phyloP scores from a whole-genome alignment of 2,113 vertebrate species.

The Tragulus kanchil region DNA sequence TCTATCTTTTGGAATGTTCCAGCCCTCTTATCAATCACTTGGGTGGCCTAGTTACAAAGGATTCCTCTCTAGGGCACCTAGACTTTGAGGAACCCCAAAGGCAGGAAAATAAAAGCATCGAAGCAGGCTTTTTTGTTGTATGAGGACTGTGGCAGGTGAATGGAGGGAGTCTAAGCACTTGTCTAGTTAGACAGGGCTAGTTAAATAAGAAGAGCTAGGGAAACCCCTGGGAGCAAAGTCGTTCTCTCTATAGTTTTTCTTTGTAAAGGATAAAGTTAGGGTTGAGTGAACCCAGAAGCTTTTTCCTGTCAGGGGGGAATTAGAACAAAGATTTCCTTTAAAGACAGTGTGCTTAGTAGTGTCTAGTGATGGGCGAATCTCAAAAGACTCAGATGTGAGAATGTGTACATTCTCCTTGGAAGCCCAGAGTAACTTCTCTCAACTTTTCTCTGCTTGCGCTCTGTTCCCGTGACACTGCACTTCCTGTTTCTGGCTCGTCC shows the following conservation, averaged over 20 bases:
- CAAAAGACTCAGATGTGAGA: slow-evolving; percentile 66
- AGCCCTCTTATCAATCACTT: slow-evolving; percentile 62
- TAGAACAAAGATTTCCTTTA: slow-evolving; percentile 81
- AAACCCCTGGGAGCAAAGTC: slow-evolving; percentile 64
- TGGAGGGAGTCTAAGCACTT: slow-evolving; percentile 47
- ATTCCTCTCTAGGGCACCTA: slow-evolving; percentile 67
- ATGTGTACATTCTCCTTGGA: background rate
- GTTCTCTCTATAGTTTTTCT: slow-evolving; percentile 76
- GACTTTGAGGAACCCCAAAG: slow-evolving; percentile 77
- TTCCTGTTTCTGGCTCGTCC: slow-evolving; percentile 62
- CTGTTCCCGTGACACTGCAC: slow-evolving; percentile 58
- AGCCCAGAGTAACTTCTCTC: slow-evolving; percentile 63
- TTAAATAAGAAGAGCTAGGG: slow-evolving; percentile 66
- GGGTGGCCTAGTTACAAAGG: slow-evolving; percentile 69
- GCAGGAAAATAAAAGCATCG: slow-evolving; percentile 71
- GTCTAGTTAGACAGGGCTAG: slow-evolving; percentile 58
- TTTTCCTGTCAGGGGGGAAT: slow-evolving; percentile 76
- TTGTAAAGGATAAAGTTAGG: slow-evolving; percentile 79
- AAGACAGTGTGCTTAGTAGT: slow-evolving; percentile 70
- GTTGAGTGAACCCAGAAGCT: slow-evolving; percentile 79
- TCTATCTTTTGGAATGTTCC: slow-evolving; percentile 60
- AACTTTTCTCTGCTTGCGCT: slow-evolving; percentile 65
- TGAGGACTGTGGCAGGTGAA: slow-evolving; percentile 7
- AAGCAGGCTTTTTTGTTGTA: slow-evolving; percentile 46
- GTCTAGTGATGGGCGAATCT: slow-evolving; percentile 73